Percentiles rank a stretch among this genome's conserved stretches.
Conservation (phyloP, 1,140 invertebrate species). For the Periplaneta americana region DNA sequence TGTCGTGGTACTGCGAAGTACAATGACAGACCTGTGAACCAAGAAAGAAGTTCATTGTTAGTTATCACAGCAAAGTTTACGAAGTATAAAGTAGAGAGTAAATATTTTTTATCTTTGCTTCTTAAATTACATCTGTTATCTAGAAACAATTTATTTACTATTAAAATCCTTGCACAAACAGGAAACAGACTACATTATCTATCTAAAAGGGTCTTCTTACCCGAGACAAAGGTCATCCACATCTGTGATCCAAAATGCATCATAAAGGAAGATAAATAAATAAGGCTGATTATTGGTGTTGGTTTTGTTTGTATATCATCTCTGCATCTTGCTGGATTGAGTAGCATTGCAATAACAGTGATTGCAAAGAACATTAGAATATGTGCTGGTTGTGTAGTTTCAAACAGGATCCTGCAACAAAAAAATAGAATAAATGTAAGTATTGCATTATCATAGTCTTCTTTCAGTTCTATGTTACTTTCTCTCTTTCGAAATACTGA, state of each 20-base stretch:
- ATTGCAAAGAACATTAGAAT: constrained; percentile 58
- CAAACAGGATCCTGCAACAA: constrained; percentile 52
- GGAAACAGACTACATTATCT: too few species aligned
- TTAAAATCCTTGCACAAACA: too few species aligned
- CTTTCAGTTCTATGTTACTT: too few species aligned
- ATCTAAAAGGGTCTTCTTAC: too few species aligned
- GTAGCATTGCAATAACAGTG: constrained; percentile 50
- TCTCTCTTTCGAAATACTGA: too few species aligned
- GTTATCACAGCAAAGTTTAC: too few species aligned
- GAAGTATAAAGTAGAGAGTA: neutral
- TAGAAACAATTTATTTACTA: too few species aligned
- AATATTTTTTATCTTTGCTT: neutral
- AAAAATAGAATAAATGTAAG: too few species aligned
- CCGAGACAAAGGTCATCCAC: constrained; percentile 86
- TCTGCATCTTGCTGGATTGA: constrained; percentile 35
- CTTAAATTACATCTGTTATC: too few species aligned
- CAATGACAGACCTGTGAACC: constrained; percentile 63
- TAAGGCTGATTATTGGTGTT: constrained; percentile 34
- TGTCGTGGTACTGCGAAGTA: constrained; percentile 78
- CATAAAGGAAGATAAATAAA: constrained; percentile 67
- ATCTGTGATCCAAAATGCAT: constrained; percentile 76
- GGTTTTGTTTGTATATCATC: neutral
- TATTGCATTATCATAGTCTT: too few species aligned
- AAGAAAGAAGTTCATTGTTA: too few species aligned
- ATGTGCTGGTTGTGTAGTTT: constrained; percentile 69